Evolutionary conservation across 2,888 invertebrate species (phyloP), one percentile per base, ranked within the genome.

Genomic region (Acronicta aceris): DNA sequence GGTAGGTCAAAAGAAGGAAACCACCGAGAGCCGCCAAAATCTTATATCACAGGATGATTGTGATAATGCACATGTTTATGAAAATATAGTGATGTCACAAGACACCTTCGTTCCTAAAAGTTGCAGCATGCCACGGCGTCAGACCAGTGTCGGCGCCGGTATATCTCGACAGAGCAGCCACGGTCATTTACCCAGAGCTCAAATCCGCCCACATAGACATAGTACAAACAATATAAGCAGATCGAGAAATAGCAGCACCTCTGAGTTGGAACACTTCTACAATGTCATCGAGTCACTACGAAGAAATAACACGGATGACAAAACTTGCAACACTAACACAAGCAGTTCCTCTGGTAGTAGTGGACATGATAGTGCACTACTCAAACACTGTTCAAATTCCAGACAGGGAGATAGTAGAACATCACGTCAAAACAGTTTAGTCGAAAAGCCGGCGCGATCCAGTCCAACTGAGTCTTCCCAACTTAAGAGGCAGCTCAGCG

Each of bases 1-100:
- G 0, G 90, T 94, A 13, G 94, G 93, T 1, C 94, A 94, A 67
- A 88, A 82, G 71, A 89, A 89, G 36, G 92, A 91, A 59, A 92
- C 94, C 1, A 94, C 93, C 0, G 95, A 94, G 64, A 95, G 95
- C 63, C 86, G 91, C 43, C 95, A 95, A 81, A 95, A 95, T 66
- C 87, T 95, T 33, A 92, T 95, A 66, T 75, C 86, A 2, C 91
- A 88, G 15, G 95, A 95, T 57, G 94, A 94, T 63, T 76, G 80
- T 58, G 92, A 91, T 55, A 81, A 82, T 75, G 84, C 88, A 9
- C 95, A 95, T 75, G 91, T 95, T 41, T 95, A 95, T 76, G 95
- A 95, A 71, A 95, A 95, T 81, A 81, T 95, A 1, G 75, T 89
- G 7, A 59, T 85, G 76, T 75, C 86, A 25, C 85, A 85, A 67